Conservation (phyloP, 2,113 vertebrate genomes). For the Mixornis gularis region DNA sequence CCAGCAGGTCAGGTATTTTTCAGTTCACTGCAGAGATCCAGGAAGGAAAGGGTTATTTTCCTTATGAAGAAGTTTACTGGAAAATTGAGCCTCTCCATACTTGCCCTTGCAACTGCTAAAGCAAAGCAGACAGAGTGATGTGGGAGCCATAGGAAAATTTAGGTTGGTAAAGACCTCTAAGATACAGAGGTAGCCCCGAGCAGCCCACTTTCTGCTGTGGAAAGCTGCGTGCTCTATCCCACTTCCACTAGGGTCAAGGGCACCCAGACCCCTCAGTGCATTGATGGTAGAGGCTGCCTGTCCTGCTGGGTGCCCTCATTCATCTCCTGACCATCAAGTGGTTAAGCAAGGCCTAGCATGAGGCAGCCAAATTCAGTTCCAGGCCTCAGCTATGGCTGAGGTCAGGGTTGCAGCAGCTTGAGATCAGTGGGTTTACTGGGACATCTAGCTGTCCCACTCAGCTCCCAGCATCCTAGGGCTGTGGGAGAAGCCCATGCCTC, state of each 20-base stretch:
- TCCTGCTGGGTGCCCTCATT: not conserved
- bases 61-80: not conserved
- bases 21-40: not conserved
- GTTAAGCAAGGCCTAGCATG: not conserved
- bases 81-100: not conserved
- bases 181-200: not conserved
- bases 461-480: not conserved
- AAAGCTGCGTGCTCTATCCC: not conserved
- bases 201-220: not conserved
- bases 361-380: accelerated
- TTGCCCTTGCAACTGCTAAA: not conserved
- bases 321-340: too few relatives aligned
- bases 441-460: not conserved
- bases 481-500: not conserved
- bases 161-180: not conserved
- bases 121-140: not conserved
- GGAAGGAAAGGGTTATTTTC: not conserved
- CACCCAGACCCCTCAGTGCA: accelerated
- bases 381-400: too few relatives aligned
- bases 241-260: accelerated
- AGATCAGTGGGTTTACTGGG: not conserved
- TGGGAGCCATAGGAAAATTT: not conserved
- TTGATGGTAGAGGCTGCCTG: accelerated
- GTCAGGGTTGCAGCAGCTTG: not conserved
- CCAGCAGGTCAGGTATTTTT: not conserved